Evolutionary conservation across 2,888 invertebrate genomes (phyloP).

Genomic region (Thera obeliscata): DNA sequence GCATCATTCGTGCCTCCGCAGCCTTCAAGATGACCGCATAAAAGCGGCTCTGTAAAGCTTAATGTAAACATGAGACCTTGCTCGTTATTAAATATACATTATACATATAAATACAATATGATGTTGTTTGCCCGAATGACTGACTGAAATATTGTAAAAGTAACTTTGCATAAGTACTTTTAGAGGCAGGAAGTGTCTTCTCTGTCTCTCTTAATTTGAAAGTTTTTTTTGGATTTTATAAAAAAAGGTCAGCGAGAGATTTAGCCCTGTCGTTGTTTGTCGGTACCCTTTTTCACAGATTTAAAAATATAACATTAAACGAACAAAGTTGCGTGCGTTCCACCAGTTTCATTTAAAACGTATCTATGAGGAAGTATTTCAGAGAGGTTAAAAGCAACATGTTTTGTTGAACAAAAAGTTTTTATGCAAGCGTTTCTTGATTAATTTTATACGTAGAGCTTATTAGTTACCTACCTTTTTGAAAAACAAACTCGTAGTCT

Average conservation of each 20-base stretch:
- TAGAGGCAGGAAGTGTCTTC: no score
- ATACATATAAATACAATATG: not conserved
- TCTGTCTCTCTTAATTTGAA: no score
- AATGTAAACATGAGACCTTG: conserved; percentile 23
- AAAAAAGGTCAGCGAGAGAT: no score
- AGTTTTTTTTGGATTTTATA: no score
- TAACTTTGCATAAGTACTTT: no score
- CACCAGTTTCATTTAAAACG: conserved; percentile 5
- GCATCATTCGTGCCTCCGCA: conserved; percentile 18
- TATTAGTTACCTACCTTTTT: no score
- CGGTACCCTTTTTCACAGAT: no score
- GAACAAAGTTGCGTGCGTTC: not conserved
- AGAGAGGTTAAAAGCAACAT: conserved; percentile 17
- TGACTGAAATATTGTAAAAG: not conserved
- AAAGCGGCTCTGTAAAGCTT: conserved; percentile 7
- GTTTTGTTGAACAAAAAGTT: conserved; percentile 17
- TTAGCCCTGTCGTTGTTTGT: not conserved
- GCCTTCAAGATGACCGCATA: conserved; percentile 34
- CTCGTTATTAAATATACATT: conserved; percentile 15
- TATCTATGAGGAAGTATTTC: conserved; percentile 19
- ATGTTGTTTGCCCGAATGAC: not conserved
- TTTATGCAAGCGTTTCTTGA: not conserved
- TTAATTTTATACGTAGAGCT: not conserved
- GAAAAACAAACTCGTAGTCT: no score
- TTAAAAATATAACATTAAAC: not conserved